phyloP scores from a whole-genome alignment of 2,888 invertebrate genomes.

The Andrena flavipes region DNA sequence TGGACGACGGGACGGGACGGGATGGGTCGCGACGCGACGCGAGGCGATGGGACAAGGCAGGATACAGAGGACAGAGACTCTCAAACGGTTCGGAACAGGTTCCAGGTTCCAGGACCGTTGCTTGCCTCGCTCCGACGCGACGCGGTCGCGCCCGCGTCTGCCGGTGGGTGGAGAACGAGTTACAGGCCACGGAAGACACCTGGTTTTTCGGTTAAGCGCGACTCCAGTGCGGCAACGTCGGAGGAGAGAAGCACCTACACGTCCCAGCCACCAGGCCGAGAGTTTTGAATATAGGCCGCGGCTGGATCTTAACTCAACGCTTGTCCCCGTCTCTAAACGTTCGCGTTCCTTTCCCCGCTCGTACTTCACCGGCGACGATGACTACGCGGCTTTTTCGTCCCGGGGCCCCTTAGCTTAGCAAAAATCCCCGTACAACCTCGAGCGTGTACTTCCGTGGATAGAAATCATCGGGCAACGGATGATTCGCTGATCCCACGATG shows the following conservation, averaged over 20 bases:
- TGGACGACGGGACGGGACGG: constrained; percentile 68
- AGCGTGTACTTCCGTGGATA: constrained; percentile 69
- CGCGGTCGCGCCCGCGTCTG: neutral
- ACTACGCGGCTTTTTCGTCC: too few species aligned
- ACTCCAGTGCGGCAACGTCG: constrained; percentile 73
- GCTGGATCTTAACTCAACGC: constrained; percentile 15
- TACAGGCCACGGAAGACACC: constrained; percentile 79
- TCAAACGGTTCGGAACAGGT: constrained; percentile 80
- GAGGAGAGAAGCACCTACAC: constrained; percentile 48
- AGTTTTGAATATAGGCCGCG: constrained; percentile 51
- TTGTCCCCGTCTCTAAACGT: constrained; percentile 13
- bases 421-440: constrained; percentile 52
- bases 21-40: too few species aligned
- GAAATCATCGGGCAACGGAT: constrained; percentile 67
- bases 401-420: neutral
- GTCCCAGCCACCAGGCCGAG: neutral
- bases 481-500: constrained; percentile 70
- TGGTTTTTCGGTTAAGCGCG: constrained; percentile 75
- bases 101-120: constrained; percentile 80
- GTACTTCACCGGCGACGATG: neutral
- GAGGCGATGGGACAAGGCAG: too few species aligned
- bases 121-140: constrained; percentile 70
- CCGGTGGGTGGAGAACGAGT: constrained; percentile 80
- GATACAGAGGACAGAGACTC: constrained; percentile 71
- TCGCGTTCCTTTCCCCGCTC: neutral